Conservation (phyloP, 2,797 vertebrate genomes). For the Philypnodon macrostomus region DNA sequence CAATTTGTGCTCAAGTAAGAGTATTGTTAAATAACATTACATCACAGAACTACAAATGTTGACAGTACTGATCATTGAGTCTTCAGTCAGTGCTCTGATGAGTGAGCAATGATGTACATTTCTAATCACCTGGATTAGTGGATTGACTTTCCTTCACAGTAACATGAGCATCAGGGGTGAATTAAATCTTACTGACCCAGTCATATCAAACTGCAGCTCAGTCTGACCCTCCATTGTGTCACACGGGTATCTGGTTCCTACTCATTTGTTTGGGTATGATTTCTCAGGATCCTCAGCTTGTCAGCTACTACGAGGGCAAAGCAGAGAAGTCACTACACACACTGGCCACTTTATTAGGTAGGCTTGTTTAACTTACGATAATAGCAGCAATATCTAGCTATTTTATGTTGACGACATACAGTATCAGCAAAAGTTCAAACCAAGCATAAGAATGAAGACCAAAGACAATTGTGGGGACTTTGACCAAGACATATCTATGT, state of each 20-base stretch:
- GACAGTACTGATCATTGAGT: slow-evolving; percentile 1
- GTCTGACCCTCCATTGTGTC: slow-evolving; percentile 15
- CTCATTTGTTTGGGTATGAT: slow-evolving; percentile 37
- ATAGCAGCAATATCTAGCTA: too few relatives aligned
- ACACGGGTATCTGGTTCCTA: slow-evolving; percentile 19
- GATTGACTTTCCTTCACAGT: slow-evolving; percentile 15
- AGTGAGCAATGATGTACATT: slow-evolving; percentile 11
- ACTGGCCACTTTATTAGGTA: neutral
- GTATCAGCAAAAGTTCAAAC: too few relatives aligned
- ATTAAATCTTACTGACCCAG: slow-evolving; percentile 22
- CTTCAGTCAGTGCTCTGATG: slow-evolving; percentile 10
- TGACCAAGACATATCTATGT: too few relatives aligned
- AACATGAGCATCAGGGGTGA: slow-evolving; percentile 2
- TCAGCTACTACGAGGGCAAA: neutral
- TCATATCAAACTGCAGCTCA: slow-evolving; percentile 17
- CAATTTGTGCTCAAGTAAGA: too few relatives aligned
- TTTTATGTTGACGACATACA: too few relatives aligned
- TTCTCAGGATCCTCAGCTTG: slow-evolving; percentile 30
- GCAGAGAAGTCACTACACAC: neutral
- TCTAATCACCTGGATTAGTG: slow-evolving; percentile 12
- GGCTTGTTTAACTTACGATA: too few relatives aligned
- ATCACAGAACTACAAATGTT: too few relatives aligned
- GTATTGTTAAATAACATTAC: too few relatives aligned
- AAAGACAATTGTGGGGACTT: too few relatives aligned
- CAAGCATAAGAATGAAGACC: too few relatives aligned